Conservation (phyloP, 2,888 invertebrate genomes). For the Nyleta sp. region DNA sequence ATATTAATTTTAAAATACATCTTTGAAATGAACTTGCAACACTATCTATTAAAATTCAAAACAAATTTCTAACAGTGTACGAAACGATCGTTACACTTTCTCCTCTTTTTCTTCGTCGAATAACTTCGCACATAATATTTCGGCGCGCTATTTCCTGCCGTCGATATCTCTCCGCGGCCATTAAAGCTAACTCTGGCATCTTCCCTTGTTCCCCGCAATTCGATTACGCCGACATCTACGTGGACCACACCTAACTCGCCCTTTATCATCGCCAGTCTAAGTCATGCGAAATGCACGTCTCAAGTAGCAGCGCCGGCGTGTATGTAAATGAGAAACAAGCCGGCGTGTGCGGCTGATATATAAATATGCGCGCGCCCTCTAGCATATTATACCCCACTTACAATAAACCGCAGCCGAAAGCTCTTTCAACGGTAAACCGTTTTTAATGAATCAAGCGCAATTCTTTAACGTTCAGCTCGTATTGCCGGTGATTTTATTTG, state of each 20-base stretch:
- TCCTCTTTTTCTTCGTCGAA: too few relatives aligned
- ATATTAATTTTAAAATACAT: too few relatives aligned
- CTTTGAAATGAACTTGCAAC: too few relatives aligned
- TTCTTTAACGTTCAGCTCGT: not conserved
- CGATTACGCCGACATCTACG: constrained; percentile 17
- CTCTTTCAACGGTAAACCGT: constrained; percentile 14
- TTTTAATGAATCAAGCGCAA: constrained; percentile 9
- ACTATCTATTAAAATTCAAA: too few relatives aligned
- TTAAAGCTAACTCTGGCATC: constrained; percentile 13
- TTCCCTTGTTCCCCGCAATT: constrained; percentile 14
- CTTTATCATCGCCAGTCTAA: constrained; percentile 18
- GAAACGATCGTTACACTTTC: too few relatives aligned
- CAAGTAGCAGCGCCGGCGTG: constrained; percentile 5
- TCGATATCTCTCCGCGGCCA: constrained; percentile 20
- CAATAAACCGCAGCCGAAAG: not conserved
- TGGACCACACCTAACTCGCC: constrained; percentile 18
- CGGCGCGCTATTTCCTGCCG: constrained; percentile 2
- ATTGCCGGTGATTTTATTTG: not conserved
- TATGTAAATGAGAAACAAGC: constrained; percentile 22
- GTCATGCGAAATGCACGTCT: constrained; percentile 15
- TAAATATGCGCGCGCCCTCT: constrained; percentile 16
- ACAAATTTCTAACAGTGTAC: too few relatives aligned
- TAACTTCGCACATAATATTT: constrained; percentile 1
- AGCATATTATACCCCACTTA: constrained; percentile 18
- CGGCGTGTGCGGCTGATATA: constrained; percentile 9